Conservation (phyloP, 2,797 vertebrate genomes). For the Cyprinella venusta region DNA sequence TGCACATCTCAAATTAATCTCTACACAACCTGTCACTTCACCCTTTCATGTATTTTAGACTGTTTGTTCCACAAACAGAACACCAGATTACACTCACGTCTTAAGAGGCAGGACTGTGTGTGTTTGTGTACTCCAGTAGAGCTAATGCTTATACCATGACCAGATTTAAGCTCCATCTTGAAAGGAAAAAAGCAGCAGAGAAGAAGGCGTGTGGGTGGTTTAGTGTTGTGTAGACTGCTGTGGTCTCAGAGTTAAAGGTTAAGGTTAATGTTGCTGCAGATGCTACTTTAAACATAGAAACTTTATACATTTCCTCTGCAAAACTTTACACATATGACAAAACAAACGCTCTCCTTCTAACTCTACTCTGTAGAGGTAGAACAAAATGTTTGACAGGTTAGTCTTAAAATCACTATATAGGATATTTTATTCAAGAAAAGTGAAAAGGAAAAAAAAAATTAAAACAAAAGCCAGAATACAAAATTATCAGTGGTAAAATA, state of each 20-base stretch:
- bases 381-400: not conserved
- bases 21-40: constrained; percentile 4
- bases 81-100: not conserved
- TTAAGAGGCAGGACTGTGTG: not conserved
- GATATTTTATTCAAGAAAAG: not conserved
- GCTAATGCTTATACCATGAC: constrained; percentile 1
- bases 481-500: not conserved
- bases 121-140: not conserved
- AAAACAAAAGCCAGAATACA: not conserved
- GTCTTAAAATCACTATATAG: not conserved
- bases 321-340: not conserved
- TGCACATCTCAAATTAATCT: constrained; percentile 5
- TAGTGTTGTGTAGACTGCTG: constrained; percentile 28
- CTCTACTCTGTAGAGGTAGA: not conserved
- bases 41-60: not conserved
- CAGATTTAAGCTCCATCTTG: not conserved
- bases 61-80: not conserved
- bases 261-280: not conserved
- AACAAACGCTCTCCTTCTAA: not conserved
- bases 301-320: constrained; percentile 22
- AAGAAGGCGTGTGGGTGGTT: not conserved
- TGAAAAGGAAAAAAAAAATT: not conserved
- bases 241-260: constrained; percentile 42
- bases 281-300: constrained; percentile 29
- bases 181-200: not conserved